Percentiles rank a stretch among this genome's conserved stretches.
Evolutionary conservation across 2,113 vertebrate species (phyloP).

Genomic region (Natator depressus): DNA sequence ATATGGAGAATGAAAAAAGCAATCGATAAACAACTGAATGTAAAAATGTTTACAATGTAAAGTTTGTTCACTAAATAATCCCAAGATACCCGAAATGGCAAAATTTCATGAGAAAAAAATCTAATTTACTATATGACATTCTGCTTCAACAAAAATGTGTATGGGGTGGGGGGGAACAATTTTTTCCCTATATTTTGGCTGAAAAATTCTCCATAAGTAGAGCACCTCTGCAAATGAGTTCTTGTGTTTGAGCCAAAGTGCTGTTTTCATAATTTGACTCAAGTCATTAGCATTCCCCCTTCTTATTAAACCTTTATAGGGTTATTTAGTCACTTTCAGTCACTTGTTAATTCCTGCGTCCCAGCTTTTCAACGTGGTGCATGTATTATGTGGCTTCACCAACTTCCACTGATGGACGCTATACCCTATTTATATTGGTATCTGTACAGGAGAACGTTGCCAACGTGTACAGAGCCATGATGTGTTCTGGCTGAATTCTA

Average conservation of each 20-base stretch:
- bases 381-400: neutral
- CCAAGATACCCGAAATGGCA: neutral
- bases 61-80: neutral
- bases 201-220: neutral
- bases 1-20: neutral
- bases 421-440: neutral
- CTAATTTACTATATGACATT: neutral
- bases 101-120: neutral
- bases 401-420: neutral
- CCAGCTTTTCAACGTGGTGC: neutral
- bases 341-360: neutral
- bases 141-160: neutral
- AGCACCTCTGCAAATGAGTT: neutral
- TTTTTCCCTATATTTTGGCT: neutral
- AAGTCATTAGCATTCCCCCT: neutral
- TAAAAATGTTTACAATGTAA: neutral
- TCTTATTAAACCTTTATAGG: neutral
- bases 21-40: fast-evolving
- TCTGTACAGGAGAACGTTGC: neutral
- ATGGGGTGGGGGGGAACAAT: neutral
- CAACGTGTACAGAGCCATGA: neutral
- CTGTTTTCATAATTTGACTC: neutral
- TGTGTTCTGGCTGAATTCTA: neutral
- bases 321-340: neutral
- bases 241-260: neutral